Evolutionary conservation across 2,797 vertebrate species (phyloP).

Genomic region (Oophaga sylvatica): DNA sequence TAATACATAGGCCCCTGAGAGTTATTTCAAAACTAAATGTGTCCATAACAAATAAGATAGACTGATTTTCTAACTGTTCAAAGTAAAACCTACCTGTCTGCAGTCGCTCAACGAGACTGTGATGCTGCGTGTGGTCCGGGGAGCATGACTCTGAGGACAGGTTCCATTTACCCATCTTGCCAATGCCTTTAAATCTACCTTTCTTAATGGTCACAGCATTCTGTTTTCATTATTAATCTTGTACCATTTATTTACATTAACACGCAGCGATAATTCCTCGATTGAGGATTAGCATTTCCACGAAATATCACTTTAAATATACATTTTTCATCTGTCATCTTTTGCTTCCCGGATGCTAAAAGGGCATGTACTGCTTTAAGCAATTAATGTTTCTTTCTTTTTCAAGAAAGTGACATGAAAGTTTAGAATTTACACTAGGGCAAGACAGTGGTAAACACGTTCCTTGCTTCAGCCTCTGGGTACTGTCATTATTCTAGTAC

Average conservation of each 20-base stretch:
- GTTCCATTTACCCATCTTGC: neutral
- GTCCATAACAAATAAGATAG: no score
- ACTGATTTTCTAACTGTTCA: no score
- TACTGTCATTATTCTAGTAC: slow-evolving; percentile 54
- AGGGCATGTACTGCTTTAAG: slow-evolving; percentile 60
- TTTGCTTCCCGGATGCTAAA: slow-evolving; percentile 42
- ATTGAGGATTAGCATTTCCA: slow-evolving; percentile 8
- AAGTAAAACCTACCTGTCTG: no score
- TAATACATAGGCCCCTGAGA: no score
- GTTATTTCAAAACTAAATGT: no score
- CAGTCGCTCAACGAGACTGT: no score
- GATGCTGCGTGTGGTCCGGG: no score
- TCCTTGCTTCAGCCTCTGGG: slow-evolving; percentile 52
- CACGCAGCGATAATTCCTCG: neutral
- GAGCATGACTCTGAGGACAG: no score
- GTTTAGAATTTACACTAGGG: slow-evolving; percentile 62
- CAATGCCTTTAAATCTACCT: neutral
- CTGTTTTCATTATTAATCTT: neutral
- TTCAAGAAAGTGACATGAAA: slow-evolving; percentile 61
- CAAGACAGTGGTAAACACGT: slow-evolving; percentile 60
- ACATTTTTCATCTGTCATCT: slow-evolving; percentile 33
- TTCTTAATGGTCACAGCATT: neutral
- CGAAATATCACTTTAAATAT: slow-evolving; percentile 47
- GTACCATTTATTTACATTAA: neutral
- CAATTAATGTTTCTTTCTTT: slow-evolving; percentile 61